Evolutionary conservation across 1,140 invertebrate species (phyloP), one percentile per base, ranked within the genome.

Genomic region (Bombus waltoni): DNA sequence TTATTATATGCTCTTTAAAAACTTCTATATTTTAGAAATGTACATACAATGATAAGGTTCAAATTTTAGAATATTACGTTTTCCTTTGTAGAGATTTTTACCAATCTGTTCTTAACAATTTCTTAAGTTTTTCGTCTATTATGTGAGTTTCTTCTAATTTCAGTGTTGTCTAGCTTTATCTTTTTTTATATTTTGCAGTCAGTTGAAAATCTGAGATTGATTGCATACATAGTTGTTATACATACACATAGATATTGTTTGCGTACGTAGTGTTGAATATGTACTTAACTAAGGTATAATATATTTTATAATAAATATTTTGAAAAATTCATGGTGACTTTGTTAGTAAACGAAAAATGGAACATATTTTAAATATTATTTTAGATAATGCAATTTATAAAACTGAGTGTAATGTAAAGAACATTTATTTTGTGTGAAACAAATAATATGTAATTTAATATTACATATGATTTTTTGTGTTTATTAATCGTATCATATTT

Each of bases 291-390:
- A 93, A 89, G 88, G 81, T 92, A 88, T 91, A 87, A 92, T 93
- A 93, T 93, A 92, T 93, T 93, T 93, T 93, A 93, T 93, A 93
- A 93, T 93, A 93, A 93, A 93, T 80, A 90, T 90, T 92, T 74
- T 88, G 68, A 78, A 83, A 90, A 91, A 89, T n/a, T 71, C 65
- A 13, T 38, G 2, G 18, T 32, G 22, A 57, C 57, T 73, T 9
- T 74, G 9, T 81, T 66, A 71, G 22, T 57, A 25, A 74, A 32
- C 22, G n/a, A 15, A 72, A 72, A 72, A 38, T 28, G 9, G 25
- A 42, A 72, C 13, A 44, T 13, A 62, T 62, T 74, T 62, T 38
- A 35, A 35, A 11, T 38, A 18, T 47, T 35, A 5, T 66, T 32
- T 66, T 32, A 59, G 42, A 25, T 40, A 38, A 40, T n/a, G 40